Conservation (phyloP, 2,888 invertebrate genomes). For the Xestoiulus laeticollis region DNA sequence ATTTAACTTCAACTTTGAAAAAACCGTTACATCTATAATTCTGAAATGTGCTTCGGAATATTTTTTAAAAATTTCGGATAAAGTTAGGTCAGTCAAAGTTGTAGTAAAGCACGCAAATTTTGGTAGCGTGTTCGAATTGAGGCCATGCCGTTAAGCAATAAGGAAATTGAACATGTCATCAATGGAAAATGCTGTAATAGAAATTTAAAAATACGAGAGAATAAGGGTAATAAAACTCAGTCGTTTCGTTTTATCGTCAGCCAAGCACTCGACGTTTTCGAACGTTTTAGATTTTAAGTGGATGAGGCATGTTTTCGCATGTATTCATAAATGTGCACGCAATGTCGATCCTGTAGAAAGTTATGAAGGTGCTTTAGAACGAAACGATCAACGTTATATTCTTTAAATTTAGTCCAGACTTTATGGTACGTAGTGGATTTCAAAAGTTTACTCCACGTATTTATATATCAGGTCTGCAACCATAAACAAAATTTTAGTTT, state of each 20-base stretch:
- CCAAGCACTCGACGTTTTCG: slow-evolving; percentile 33
- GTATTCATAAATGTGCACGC: slow-evolving; percentile 2
- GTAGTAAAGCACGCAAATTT: too few species aligned
- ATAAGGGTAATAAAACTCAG: slow-evolving; percentile 43
- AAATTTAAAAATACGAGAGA: slow-evolving; percentile 43
- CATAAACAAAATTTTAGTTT: slow-evolving; percentile 22
- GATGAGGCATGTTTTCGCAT: slow-evolving; percentile 16
- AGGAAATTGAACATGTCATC: slow-evolving; percentile 41
- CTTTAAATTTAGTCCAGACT: slow-evolving; percentile 22
- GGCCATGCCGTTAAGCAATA: neutral
- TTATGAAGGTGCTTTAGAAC: slow-evolving; percentile 17
- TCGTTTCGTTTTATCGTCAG: slow-evolving; percentile 24
- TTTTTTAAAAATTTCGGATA: too few species aligned
- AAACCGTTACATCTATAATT: too few species aligned
- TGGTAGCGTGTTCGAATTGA: neutral
- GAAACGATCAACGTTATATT: slow-evolving; percentile 31
- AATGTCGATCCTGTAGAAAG: neutral
- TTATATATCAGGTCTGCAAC: neutral
- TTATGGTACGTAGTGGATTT: neutral
- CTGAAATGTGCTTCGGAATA: too few species aligned
- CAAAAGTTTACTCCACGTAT: slow-evolving; percentile 28
- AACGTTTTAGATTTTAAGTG: slow-evolving; percentile 43
- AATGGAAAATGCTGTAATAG: slow-evolving; percentile 1
- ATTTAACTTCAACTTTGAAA: too few species aligned
- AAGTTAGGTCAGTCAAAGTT: too few species aligned